These are phyloP conservation scores for Atopsyche davidsoni DNA, from an alignment of 1,140 invertebrate genomes.

Conservation along the genomic window DNA sequence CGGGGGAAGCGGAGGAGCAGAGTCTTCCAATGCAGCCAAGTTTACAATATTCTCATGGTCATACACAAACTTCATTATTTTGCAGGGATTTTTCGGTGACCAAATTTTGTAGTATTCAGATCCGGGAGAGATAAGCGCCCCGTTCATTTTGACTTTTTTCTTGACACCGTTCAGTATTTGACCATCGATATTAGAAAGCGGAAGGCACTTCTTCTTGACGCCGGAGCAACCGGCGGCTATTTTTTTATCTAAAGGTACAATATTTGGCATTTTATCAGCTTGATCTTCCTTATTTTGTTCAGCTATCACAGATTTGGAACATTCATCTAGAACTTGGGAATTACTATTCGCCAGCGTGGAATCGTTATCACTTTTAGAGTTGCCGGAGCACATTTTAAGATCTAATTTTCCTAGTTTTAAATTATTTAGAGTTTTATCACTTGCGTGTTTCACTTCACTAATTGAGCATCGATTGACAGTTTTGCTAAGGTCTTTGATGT, in stretches of 20 bases:
- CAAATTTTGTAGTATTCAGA: constrained; percentile 58
- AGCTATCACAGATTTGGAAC: constrained; percentile 30
- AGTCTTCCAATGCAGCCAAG: constrained; percentile 43
- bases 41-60: constrained; percentile 47
- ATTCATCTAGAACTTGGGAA: constrained; percentile 14
- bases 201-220: constrained; percentile 48
- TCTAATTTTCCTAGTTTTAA: constrained; percentile 5
- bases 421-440: constrained; percentile 9
- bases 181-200: constrained; percentile 39
- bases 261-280: constrained; percentile 18
- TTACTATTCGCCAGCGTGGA: constrained; percentile 3
- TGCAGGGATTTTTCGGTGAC: constrained; percentile 51
- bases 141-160: constrained; percentile 45
- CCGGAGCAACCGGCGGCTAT: constrained; percentile 29
- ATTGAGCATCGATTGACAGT: constrained; percentile 51
- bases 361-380: constrained; percentile 14
- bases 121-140: constrained; percentile 46
- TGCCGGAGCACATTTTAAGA: constrained; percentile 11
- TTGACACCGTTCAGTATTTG: constrained; percentile 41
- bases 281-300: constrained; percentile 18
- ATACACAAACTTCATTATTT: constrained; percentile 51
- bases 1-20: constrained; percentile 44
- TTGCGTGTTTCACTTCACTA: constrained; percentile 39
- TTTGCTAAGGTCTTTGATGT: constrained; percentile 45
- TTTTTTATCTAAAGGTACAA: constrained; percentile 12